Conservation (phyloP, 2,888 invertebrate genomes). For the Drosophila tripunctata region DNA sequence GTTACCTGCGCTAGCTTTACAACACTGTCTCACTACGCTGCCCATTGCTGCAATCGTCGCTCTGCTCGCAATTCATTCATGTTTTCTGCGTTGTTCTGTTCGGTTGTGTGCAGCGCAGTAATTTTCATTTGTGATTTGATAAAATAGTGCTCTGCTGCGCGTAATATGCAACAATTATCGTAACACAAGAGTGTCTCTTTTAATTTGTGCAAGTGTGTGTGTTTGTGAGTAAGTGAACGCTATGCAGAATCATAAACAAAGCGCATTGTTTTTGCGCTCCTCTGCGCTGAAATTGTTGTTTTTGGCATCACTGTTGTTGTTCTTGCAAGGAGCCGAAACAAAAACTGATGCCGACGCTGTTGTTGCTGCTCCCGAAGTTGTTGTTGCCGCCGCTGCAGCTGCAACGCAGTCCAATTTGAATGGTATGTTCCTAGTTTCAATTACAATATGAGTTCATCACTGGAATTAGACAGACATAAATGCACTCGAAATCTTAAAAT, state of each 20-base stretch:
- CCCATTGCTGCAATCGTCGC: not conserved
- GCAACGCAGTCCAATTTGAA: constrained; percentile 48
- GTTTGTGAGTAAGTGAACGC: constrained; percentile 8
- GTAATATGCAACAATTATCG: constrained; percentile 48
- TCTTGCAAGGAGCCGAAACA: constrained; percentile 47
- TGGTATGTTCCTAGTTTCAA: constrained; percentile 51
- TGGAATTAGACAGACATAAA: constrained; percentile 48
- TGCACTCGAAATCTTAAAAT: constrained; percentile 39
- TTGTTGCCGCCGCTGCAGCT: constrained; percentile 22
- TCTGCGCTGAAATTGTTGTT: constrained; percentile 36
- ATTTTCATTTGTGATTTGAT: too few relatives aligned
- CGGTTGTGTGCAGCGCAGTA: constrained; percentile 22
- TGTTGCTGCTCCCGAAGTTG: constrained; percentile 34
- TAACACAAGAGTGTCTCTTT: constrained; percentile 21
- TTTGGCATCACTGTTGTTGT: constrained; percentile 41
- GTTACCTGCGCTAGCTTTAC: not conserved
- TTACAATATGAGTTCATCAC: constrained; percentile 62
- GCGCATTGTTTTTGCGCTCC: constrained; percentile 39
- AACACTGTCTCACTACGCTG: constrained; percentile 28
- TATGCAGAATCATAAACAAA: constrained; percentile 46
- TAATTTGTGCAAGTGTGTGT: constrained; percentile 15
- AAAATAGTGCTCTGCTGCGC: not conserved
- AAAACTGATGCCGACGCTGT: constrained; percentile 26
- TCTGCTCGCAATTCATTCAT: constrained; percentile 43
- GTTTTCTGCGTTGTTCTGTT: constrained; percentile 39